Evolutionary conservation across 2,113 vertebrate genomes (phyloP).

Genomic region (Poeciliopsis occidentalis): DNA sequence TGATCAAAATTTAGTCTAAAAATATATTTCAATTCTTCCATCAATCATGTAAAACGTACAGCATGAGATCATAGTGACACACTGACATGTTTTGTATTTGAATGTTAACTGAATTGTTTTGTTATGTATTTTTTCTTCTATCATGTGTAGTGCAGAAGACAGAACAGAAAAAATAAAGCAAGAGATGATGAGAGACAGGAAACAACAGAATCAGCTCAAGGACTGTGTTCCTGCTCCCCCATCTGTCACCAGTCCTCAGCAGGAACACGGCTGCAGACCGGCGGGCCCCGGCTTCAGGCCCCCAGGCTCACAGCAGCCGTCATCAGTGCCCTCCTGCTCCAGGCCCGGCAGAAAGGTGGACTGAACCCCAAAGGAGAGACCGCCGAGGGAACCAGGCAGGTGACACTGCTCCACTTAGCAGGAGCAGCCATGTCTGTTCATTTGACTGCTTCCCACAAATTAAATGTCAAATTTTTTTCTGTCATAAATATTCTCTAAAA

Average conservation of each 20-base stretch:
- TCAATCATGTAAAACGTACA: no score
- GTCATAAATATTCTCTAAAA: not conserved
- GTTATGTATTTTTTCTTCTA: no score
- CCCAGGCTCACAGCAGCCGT: constrained; percentile 7
- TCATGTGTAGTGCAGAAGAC: not conserved
- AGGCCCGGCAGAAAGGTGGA: constrained; percentile 1
- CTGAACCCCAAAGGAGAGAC: constrained; percentile 12
- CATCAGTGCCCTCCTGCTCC: constrained; percentile 32
- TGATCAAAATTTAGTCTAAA: no score
- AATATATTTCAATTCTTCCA: no score
- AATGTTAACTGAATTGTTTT: no score
- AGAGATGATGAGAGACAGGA: constrained; percentile 18
- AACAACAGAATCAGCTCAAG: constrained; percentile 62
- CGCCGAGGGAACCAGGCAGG: not conserved
- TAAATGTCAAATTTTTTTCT: not conserved
- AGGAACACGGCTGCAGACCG: constrained; percentile 44
- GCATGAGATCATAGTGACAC: no score
- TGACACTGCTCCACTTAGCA: not conserved
- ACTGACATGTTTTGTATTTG: no score
- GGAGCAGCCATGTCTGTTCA: not conserved
- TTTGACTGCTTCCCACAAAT: not conserved
- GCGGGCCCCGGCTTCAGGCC: constrained; percentile 12
- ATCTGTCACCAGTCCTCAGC: constrained; percentile 68
- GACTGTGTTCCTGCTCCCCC: constrained; percentile 69
- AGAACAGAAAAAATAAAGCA: constrained; percentile 8